Evolutionary conservation across 2,113 vertebrate species (phyloP).

Genomic region (Melanerpes aurifrons): DNA sequence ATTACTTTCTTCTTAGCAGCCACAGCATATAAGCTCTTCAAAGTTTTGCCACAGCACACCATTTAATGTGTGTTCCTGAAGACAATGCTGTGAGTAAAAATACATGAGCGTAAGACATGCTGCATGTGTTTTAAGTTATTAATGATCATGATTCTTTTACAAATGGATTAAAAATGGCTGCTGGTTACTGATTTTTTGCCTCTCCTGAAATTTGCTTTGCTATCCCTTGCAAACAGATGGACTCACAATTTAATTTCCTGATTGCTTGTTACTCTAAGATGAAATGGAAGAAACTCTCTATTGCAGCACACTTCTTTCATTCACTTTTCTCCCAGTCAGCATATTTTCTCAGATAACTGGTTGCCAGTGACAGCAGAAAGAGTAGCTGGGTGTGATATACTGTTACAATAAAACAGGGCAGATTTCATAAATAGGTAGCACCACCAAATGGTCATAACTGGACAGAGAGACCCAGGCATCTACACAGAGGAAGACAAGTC

Average conservation of each 20-base stretch:
- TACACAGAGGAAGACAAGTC: background rate
- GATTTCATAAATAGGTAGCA: conserved; percentile 31
- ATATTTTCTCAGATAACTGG: background rate
- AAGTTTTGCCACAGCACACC: background rate
- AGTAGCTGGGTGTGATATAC: background rate
- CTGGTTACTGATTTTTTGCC: background rate
- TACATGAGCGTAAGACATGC: conserved; percentile 36
- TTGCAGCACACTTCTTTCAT: background rate
- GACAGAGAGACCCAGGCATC: background rate
- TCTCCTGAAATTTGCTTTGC: background rate
- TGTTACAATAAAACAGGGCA: background rate
- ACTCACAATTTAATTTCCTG: background rate
- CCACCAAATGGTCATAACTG: conserved; percentile 19
- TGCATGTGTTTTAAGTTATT: conserved; percentile 42
- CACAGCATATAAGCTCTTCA: background rate
- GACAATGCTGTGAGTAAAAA: background rate
- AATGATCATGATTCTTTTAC: conserved; percentile 15
- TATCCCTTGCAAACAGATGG: conserved; percentile 2
- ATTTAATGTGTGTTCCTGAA: background rate
- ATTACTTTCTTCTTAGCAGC: background rate
- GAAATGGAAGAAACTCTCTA: background rate
- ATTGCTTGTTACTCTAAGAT: background rate
- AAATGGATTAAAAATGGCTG: conserved; percentile 38
- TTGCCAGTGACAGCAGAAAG: background rate
- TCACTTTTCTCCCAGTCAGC: background rate